Conservation (phyloP, 2,888 invertebrate species). For the Spisula subtruncata region DNA sequence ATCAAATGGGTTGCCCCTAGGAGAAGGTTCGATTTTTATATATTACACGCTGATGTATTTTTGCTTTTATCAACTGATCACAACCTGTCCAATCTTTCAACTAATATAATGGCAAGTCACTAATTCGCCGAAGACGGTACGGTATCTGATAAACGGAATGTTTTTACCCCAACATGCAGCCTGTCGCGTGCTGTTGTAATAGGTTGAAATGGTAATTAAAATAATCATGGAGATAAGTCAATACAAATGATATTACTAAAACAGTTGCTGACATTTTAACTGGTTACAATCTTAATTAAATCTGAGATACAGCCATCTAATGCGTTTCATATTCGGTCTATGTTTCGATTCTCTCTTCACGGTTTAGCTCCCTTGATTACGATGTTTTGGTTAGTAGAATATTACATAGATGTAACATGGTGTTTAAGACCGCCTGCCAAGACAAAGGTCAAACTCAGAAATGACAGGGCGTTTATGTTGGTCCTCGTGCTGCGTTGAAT, state of each 20-base stretch:
- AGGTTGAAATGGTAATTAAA: background rate
- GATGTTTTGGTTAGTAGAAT: too few species aligned
- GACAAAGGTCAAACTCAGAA: too few species aligned
- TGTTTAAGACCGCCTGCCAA: too few species aligned
- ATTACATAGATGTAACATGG: too few species aligned
- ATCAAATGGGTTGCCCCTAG: background rate
- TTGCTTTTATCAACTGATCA: background rate
- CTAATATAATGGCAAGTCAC: background rate
- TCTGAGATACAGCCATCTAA: background rate
- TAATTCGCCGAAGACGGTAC: background rate
- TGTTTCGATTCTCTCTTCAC: too few species aligned
- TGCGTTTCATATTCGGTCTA: too few species aligned
- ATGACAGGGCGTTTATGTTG: too few species aligned
- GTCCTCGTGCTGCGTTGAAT: too few species aligned
- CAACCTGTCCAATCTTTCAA: background rate
- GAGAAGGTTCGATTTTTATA: conserved; percentile 1
- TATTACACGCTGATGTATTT: conserved; percentile 5
- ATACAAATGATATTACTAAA: background rate
- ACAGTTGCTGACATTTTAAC: background rate
- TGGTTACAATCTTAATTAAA: background rate
- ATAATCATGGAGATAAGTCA: background rate
- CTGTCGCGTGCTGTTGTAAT: background rate
- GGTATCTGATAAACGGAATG: background rate
- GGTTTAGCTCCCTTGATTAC: too few species aligned
- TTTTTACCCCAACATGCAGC: background rate